Conservation (phyloP, 2,113 vertebrate species). For the Lynx canadensis region DNA sequence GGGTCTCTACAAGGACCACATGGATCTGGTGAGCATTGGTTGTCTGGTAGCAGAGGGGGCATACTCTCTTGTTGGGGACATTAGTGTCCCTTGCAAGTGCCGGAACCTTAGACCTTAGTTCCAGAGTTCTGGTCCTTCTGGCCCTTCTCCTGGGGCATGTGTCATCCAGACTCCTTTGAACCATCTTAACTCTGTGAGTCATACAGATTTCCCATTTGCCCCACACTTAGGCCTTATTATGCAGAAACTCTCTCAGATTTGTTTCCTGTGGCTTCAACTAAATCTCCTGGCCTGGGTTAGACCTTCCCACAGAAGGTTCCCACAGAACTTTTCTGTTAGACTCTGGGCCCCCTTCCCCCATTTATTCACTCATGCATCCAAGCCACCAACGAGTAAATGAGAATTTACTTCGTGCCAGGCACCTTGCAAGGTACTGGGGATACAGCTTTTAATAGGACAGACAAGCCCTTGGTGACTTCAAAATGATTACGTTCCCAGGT, state of each 20-base stretch:
- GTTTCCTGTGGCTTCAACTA: neutral
- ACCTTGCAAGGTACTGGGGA: neutral
- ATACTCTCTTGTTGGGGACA: neutral
- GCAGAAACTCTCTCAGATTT: neutral
- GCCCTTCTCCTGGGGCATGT: neutral
- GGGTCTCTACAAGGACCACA: neutral
- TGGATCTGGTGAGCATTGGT: neutral
- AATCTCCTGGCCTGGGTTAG: neutral
- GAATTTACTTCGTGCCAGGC: neutral
- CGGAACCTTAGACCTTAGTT: neutral
- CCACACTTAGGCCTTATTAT: neutral
- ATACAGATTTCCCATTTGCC: neutral
- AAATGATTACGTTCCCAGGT: neutral
- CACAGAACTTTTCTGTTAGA: neutral
- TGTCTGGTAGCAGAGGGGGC: neutral
- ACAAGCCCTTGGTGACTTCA: neutral
- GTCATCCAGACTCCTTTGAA: neutral
- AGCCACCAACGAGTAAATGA: neutral
- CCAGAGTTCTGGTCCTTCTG: neutral
- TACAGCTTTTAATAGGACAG: neutral
- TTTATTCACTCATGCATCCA: neutral
- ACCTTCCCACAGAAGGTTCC: neutral
- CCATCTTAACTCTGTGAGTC: neutral
- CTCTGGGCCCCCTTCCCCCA: neutral
- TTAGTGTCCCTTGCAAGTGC: neutral